A percentile compares a stretch with the other conserved stretches of the same genome.
Conservation (phyloP, 2,113 vertebrate species). For the Irena cyanogastra region DNA sequence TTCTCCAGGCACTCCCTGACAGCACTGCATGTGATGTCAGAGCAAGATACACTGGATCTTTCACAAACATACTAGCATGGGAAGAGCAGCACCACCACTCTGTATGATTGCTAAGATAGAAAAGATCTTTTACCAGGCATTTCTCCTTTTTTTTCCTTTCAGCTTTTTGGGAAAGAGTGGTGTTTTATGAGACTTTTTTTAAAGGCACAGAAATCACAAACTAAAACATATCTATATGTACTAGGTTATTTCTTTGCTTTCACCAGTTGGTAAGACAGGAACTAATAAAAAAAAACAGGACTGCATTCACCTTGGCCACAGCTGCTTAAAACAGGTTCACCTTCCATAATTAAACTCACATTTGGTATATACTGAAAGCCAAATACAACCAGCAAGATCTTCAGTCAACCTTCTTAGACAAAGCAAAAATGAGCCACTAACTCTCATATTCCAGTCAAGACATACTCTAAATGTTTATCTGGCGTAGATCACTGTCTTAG, state of each 20-base stretch:
- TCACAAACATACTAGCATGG: fast-evolving
- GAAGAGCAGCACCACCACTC: background rate
- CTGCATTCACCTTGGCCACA: background rate
- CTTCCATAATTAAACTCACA: background rate
- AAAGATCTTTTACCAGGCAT: background rate
- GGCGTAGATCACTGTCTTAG: background rate
- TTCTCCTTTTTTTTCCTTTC: background rate
- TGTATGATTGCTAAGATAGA: fast-evolving
- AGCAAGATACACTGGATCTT: background rate
- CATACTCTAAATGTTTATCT: background rate
- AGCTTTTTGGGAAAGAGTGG: background rate
- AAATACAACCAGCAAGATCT: background rate
- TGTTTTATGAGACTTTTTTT: background rate
- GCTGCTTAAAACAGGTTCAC: background rate
- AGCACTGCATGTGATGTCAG: fast-evolving
- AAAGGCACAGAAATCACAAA: background rate
- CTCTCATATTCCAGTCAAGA: background rate
- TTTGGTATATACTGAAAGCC: background rate
- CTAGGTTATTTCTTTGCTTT: background rate
- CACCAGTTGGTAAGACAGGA: background rate
- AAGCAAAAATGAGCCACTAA: background rate
- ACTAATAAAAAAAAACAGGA: background rate
- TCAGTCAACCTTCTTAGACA: background rate
- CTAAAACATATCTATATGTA: background rate
- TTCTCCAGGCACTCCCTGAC: background rate